Conservation (phyloP, 2,113 vertebrate genomes). For the Macrotis lagotis region DNA sequence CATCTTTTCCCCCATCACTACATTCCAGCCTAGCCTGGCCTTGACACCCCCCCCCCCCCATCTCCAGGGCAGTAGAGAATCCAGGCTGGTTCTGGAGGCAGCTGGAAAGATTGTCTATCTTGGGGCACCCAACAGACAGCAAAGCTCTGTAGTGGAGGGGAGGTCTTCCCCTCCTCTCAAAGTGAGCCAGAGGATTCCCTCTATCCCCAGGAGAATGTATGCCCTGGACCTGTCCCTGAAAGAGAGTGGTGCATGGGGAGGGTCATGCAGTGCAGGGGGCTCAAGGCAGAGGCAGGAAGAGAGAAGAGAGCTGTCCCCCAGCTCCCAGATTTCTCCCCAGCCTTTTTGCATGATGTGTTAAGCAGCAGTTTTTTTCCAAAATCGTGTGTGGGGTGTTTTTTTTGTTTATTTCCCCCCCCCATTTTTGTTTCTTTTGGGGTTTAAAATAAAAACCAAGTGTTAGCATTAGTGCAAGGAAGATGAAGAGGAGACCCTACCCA, state of each 20-base stretch:
- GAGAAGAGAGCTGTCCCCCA: background rate
- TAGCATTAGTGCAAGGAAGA: conserved; percentile 66
- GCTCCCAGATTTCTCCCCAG: conserved; percentile 27
- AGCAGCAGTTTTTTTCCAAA: conserved; percentile 69
- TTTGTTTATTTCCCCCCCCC: conserved; percentile 69
- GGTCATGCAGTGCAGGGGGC: background rate
- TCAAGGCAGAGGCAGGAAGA: background rate
- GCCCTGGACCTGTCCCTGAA: background rate
- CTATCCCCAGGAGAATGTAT: background rate
- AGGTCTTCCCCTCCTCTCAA: background rate
- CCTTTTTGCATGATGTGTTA: conserved; percentile 75
- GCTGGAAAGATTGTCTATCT: background rate
- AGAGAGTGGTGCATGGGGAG: background rate
- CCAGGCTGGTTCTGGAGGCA: background rate
- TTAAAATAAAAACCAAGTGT: conserved; percentile 82
- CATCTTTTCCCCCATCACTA: conserved; percentile 8
- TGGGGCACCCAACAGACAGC: background rate
- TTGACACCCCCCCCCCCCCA: background rate
- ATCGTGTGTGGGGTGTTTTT: conserved; percentile 51
- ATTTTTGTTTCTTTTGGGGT: conserved; percentile 65
- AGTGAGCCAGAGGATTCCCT: background rate
- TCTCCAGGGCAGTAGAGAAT: conserved; percentile 30
- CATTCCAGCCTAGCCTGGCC: conserved; percentile 24
- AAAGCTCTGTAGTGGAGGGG: background rate
- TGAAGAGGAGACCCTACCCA: background rate